Conservation (phyloP, 2,888 invertebrate genomes). For the Agapostemon virescens region DNA sequence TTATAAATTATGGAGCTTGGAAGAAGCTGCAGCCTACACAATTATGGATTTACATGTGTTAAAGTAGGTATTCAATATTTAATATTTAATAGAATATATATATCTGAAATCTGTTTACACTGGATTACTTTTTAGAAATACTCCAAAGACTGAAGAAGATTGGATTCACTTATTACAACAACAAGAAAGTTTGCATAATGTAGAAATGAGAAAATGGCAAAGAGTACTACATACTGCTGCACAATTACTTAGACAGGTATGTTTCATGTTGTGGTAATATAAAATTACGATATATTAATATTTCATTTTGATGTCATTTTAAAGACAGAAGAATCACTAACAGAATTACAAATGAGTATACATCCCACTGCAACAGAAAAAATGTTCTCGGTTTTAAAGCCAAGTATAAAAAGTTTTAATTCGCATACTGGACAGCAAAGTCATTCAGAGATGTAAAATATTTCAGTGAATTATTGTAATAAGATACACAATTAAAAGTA, state of each 20-base stretch:
- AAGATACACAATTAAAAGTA: constrained; percentile 10
- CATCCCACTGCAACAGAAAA: constrained; percentile 82
- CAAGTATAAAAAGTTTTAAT: constrained; percentile 73
- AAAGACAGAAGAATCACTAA: constrained; percentile 90
- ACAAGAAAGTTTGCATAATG: constrained; percentile 90
- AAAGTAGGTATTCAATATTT: constrained; percentile 78
- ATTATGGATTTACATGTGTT: constrained; percentile 82
- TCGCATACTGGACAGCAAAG: constrained; percentile 65
- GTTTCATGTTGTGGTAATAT: constrained; percentile 43
- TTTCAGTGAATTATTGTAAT: constrained; percentile 27
- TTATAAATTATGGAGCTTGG: constrained; percentile 90
- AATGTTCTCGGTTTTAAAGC: constrained; percentile 81
- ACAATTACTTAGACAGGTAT: constrained; percentile 88
- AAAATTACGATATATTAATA: background rate
- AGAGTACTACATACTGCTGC: constrained; percentile 87
- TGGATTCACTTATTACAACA: constrained; percentile 90
- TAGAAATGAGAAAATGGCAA: constrained; percentile 92
- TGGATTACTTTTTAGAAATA: constrained; percentile 81
- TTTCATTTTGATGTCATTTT: constrained; percentile 74
- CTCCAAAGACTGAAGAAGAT: constrained; percentile 89
- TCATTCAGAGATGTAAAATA: constrained; percentile 52
- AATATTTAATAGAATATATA: background rate
- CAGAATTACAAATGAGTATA: constrained; percentile 86
- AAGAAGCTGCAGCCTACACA: constrained; percentile 82
- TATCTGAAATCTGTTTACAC: constrained; percentile 18